Evolutionary conservation across 2,888 invertebrate genomes (phyloP).

Genomic region (Meghimatium bilineatum): DNA sequence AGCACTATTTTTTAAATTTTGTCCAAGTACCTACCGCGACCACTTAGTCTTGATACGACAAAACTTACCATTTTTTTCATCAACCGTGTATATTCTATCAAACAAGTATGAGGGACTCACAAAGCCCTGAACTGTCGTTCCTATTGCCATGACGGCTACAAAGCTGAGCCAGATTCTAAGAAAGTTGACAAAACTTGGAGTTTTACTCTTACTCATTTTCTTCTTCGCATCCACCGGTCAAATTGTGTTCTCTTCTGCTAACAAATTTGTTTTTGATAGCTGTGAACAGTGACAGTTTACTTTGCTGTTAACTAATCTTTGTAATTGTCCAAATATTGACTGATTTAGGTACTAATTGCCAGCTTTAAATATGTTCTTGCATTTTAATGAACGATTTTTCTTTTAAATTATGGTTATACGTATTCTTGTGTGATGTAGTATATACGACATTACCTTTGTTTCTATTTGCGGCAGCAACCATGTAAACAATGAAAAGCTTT

Average conservation of each 20-base stretch:
- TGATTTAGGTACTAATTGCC: neutral
- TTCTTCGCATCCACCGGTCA: neutral
- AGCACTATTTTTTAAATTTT: no score
- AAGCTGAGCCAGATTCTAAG: slow-evolving; percentile 70
- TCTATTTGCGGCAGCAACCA: slow-evolving; percentile 37
- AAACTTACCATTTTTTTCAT: slow-evolving; percentile 54
- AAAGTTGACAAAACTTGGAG: slow-evolving; percentile 45
- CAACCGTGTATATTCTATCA: slow-evolving; percentile 62
- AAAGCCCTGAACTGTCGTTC: slow-evolving; percentile 70
- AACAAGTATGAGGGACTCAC: slow-evolving; percentile 58
- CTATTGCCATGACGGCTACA: slow-evolving; percentile 68
- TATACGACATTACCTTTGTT: neutral
- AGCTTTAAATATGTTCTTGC: neutral
- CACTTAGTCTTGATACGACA: no score
- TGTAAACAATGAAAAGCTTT: slow-evolving; percentile 4
- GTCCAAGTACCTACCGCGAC: no score
- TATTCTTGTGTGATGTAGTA: neutral
- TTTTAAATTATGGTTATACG: neutral
- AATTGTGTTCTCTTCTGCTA: neutral
- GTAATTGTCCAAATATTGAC: neutral
- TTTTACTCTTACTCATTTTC: neutral
- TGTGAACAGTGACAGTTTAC: neutral
- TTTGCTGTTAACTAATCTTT: neutral
- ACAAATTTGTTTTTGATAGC: neutral
- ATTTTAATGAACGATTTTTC: no score